Evolutionary conservation across 2,888 invertebrate genomes (phyloP), one percentile per base, ranked within the genome.

Genomic region (Schrankia costaestrigalis): DNA sequence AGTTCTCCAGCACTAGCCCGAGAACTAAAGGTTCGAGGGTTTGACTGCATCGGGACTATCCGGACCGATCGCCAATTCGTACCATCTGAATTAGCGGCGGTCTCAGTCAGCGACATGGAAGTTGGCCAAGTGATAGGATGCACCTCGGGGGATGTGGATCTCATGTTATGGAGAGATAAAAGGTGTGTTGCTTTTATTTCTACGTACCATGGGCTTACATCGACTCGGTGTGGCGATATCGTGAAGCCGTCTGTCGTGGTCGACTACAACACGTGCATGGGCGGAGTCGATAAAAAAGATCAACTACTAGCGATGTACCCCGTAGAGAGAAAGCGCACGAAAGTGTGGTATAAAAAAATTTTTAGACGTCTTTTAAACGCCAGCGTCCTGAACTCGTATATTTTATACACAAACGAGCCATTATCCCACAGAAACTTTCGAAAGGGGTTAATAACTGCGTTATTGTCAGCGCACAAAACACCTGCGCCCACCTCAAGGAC

Each of bases 31-130:
- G 5, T 13, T 9, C 3, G 30, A 4, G 51, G 52, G 1, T 51
- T 52, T 11, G 55, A 57, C 30, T 45, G 41, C 10, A 47, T 49
- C 0, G 56, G 56, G 1, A 52, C 56, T 4, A 26, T 57, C 5
- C 26, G 44, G 4, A 44, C 49, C 0, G 49, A 49, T 21, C 40
- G 48, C 2, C 37, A 46, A 28, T 41, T 36, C 9, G 53, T 56
- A 3, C 56, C 25, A 2, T 2, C 14, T 9, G 6, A 10, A 6
- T 10, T 15, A 6, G 3, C 9, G 11, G 15, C 2, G 6, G 8
- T 12, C 2, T n/a, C n/a, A n/a, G n/a, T n/a, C n/a, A n/a, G n/a
- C n/a, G n/a, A n/a, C n/a, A n/a, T n/a, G n/a, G n/a, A 1, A 3
- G 5, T 12, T 2, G 31, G 31, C 3, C 11, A 26, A 10, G 1